These are phyloP conservation scores for Lycaena phlaeas DNA, from an alignment of 2,888 invertebrate genomes.

Conservation along the genomic window DNA sequence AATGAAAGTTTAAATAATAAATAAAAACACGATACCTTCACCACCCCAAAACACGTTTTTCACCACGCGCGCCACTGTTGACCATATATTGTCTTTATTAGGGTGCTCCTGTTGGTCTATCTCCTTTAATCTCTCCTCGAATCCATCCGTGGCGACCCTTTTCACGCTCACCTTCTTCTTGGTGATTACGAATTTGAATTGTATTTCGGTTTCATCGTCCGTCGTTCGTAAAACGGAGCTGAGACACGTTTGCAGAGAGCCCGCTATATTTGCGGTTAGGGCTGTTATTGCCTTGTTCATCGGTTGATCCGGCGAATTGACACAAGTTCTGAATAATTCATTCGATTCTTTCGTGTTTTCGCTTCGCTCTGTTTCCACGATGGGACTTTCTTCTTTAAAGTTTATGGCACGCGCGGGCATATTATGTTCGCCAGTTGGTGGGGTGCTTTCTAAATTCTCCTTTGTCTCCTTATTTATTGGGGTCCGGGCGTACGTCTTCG, in stretches of 20 bases:
- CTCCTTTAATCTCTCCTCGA: slow-evolving; percentile 30
- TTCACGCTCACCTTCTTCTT: slow-evolving; percentile 55
- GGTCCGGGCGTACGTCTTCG: slow-evolving; percentile 42
- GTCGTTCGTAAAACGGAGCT: slow-evolving; percentile 43
- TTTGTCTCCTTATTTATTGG: slow-evolving; percentile 37
- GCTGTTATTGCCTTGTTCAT: slow-evolving; percentile 45
- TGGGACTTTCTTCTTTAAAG: slow-evolving; percentile 60
- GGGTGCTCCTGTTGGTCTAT: slow-evolving; percentile 29
- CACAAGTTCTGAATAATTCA: slow-evolving; percentile 54
- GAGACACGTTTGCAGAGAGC: slow-evolving; percentile 51
- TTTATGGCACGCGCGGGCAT: slow-evolving; percentile 57
- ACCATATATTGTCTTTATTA: slow-evolving; percentile 60
- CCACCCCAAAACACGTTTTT: slow-evolving; percentile 62
- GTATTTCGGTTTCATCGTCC: slow-evolving; percentile 60
- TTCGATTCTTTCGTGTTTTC: slow-evolving; percentile 39
- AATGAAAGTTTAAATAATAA: not conserved
- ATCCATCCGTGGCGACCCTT: slow-evolving; percentile 32
- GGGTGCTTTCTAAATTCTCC: slow-evolving; percentile 40
- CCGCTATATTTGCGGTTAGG: slow-evolving; percentile 51
- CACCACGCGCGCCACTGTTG: slow-evolving; percentile 53
- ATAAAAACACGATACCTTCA: slow-evolving; percentile 20
- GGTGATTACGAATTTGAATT: slow-evolving; percentile 61
- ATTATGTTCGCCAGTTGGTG: slow-evolving; percentile 43
- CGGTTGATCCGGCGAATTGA: slow-evolving; percentile 34
- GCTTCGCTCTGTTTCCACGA: slow-evolving; percentile 33